phyloP scores from a whole-genome alignment of 2,888 invertebrate species.

The Ennomos erosarius region DNA sequence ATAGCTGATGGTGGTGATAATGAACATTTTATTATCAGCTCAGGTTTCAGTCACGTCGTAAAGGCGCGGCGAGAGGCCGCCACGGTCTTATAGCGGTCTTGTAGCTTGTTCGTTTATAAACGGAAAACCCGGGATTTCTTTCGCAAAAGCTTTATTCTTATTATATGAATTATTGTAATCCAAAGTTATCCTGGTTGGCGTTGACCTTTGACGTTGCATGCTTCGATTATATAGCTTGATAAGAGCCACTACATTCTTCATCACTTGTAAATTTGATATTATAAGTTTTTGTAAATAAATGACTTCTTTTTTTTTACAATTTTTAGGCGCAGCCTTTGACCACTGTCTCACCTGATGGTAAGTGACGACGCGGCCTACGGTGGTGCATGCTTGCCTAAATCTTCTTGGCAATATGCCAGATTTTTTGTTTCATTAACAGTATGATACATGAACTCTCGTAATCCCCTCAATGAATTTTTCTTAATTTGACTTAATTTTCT shows the following conservation, averaged over 20 bases:
- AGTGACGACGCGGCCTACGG: too few relatives aligned
- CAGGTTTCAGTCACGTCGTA: slow-evolving; percentile 65
- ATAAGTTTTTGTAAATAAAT: too few relatives aligned
- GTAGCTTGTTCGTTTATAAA: slow-evolving; percentile 28
- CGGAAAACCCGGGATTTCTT: slow-evolving; percentile 43
- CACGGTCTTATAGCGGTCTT: slow-evolving; percentile 23
- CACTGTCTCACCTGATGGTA: too few relatives aligned
- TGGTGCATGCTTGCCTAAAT: too few relatives aligned
- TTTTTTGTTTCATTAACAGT: too few relatives aligned
- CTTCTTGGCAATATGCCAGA: too few relatives aligned
- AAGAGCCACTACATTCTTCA: neutral
- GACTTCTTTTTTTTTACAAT: too few relatives aligned
- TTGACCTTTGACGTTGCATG: slow-evolving; percentile 62
- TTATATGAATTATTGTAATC: slow-evolving; percentile 35
- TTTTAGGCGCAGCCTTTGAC: too few relatives aligned
- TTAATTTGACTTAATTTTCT: too few relatives aligned
- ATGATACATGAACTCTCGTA: too few relatives aligned
- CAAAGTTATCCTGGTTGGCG: slow-evolving; percentile 59
- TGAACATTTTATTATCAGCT: slow-evolving; percentile 71
- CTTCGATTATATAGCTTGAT: slow-evolving; percentile 38
- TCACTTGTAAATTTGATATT: neutral
- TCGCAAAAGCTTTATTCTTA: slow-evolving; percentile 50
- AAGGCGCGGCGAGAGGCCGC: slow-evolving; percentile 57
- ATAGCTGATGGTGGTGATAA: slow-evolving; percentile 66
- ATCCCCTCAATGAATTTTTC: too few relatives aligned